Conservation (phyloP, 2,113 vertebrate genomes). For the Elephas maximus region DNA sequence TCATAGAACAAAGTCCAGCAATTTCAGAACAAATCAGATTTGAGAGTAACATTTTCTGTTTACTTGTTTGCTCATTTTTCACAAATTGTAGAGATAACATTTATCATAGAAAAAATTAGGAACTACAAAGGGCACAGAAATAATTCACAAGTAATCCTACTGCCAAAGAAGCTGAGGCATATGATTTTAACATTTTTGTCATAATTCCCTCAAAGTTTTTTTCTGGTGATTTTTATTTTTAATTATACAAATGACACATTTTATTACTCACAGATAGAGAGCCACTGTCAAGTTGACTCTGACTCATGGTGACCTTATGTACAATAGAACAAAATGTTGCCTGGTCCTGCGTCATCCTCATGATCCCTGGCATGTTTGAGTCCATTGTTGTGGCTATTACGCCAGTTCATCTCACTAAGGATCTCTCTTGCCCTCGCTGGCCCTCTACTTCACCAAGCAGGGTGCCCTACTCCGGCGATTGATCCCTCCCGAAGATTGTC, state of each 20-base stretch:
- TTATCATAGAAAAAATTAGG: neutral
- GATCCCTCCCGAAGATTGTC: neutral
- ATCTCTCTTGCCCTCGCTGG: neutral
- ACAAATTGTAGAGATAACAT: neutral
- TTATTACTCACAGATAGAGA: neutral
- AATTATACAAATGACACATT: neutral
- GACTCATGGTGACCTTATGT: neutral
- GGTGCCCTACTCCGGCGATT: neutral
- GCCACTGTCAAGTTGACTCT: neutral
- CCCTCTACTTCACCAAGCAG: neutral
- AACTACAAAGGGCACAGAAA: neutral
- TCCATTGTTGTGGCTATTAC: neutral
- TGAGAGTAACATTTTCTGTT: neutral
- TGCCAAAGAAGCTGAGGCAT: neutral
- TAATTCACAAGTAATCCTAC: neutral
- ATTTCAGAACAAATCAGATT: neutral
- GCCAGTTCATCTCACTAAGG: neutral
- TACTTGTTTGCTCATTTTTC: slow-evolving; percentile 6
- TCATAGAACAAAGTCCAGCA: neutral
- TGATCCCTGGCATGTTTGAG: neutral
- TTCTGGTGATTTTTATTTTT: slow-evolving; percentile 13
- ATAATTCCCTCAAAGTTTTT: neutral
- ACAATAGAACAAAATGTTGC: neutral
- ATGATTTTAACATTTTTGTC: neutral
- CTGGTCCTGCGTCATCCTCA: neutral